Percentiles rank a stretch among this genome's conserved stretches.
Conservation (phyloP, 1,140 invertebrate species). For the Apolygus lucorum region DNA sequence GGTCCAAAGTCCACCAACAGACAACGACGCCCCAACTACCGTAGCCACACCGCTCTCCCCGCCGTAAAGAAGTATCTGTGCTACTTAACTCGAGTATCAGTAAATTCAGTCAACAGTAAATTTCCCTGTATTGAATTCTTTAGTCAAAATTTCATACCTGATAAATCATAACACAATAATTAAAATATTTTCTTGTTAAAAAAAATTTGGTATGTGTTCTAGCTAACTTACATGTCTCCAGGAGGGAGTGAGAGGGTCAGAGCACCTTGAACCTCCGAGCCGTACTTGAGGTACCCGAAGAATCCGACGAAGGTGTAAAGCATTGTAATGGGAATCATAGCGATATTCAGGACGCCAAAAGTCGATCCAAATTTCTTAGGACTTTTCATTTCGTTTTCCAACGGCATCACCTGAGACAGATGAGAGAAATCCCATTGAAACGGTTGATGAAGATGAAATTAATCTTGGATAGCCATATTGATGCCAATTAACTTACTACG, state of each 20-base stretch:
- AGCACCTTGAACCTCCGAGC: conserved; percentile 49
- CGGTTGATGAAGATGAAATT: conserved; percentile 65
- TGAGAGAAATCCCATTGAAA: conserved; percentile 33
- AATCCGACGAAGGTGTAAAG: conserved; percentile 74
- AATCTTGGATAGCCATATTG: conserved; percentile 31
- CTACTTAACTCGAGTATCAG: no score
- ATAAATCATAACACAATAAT: no score
- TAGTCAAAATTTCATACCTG: no score
- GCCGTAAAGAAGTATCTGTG: no score
- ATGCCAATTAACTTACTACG: conserved; percentile 52
- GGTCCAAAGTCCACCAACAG: no score
- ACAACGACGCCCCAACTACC: no score
- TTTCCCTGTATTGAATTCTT: no score
- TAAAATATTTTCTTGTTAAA: neutral
- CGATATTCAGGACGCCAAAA: conserved; percentile 65
- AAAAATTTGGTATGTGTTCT: neutral
- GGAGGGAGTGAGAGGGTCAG: conserved; percentile 59
- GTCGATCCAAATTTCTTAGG: conserved; percentile 58
- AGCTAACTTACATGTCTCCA: conserved; percentile 47
- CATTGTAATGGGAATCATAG: conserved; percentile 61
- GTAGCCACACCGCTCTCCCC: no score
- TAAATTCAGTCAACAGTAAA: no score
- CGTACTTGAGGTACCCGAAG: conserved; percentile 73
- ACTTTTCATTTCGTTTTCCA: conserved; percentile 78
- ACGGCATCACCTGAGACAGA: conserved; percentile 58